Evolutionary conservation across 2,797 vertebrate genomes (phyloP), one percentile per base, ranked within the genome.

Genomic region (Enoplosus armatus): DNA sequence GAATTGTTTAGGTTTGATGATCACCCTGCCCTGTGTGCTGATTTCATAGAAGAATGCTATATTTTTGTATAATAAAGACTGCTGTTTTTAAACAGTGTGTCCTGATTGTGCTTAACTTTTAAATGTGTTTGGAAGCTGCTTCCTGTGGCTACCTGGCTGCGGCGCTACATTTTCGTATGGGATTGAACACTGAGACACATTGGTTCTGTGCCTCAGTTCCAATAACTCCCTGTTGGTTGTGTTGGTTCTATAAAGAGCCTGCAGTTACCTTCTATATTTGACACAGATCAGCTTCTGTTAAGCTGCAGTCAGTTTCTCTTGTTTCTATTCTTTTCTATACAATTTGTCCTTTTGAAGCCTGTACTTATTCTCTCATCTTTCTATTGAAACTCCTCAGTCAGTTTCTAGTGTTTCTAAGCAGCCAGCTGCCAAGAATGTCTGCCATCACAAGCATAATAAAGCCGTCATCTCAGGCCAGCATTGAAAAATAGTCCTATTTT

Each of bases 401-500:
- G 68, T 73, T 87, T 73, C 37, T 71, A 31, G 47, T 65, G 24
- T 82, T 73, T 75, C 64, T 79, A 24, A 74, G 71, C 45, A 77
- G 55, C 67, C 66, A 51, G 75, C 88, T 87, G 82, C 80, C 85
- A 87, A 72, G 59, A 43, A 51, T 72, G 77, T 58, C 79, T 85
- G 72, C 72, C 60, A 60, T 84, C 75, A 85, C 70, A 69, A 79
- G 83, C 69, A 50, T 82, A 86, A 82, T 87, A 72, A 80, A 89
- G 79, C 84, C 50, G 14, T 89, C 82, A 78, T 87, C 84, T 66
- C 56, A 48, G 78, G 81, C 81, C 86, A 78, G 65, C 65, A 8
- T 61, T 76, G 65, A 85, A 84, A 88, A 89, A 83, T 76, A 84
- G 78, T 47, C 75, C 77, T 78, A 85, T 90, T 92, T 91, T 90